Conservation (phyloP, 2,113 vertebrate genomes). For the Cyprinodon brontotheroides region DNA sequence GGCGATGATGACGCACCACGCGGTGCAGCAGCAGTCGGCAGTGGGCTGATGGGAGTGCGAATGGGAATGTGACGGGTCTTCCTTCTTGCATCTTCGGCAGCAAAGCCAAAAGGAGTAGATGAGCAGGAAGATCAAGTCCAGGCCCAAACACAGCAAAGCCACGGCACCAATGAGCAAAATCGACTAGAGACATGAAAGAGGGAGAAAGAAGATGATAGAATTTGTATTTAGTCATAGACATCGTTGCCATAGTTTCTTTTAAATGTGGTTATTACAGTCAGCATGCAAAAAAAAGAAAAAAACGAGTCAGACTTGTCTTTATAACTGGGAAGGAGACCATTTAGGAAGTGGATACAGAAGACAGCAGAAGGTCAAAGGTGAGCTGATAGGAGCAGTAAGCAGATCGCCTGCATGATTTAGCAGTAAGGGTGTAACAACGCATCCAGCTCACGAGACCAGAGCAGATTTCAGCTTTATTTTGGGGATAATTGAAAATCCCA, state of each 20-base stretch:
- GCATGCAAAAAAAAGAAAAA: not conserved
- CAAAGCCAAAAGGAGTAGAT: constrained; percentile 99
- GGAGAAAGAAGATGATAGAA: not conserved
- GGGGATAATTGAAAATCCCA: too few relatives aligned
- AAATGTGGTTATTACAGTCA: not conserved
- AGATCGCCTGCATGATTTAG: constrained; percentile 17
- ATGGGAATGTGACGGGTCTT: constrained; percentile 74
- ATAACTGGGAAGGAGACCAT: constrained; percentile 24
- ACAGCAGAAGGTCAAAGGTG: too few relatives aligned
- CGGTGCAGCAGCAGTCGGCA: constrained; percentile 95
- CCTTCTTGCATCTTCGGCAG: constrained; percentile 89
- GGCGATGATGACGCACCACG: constrained; percentile 98
- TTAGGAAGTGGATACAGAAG: constrained; percentile 23
- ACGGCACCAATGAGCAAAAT: constrained; percentile 88
- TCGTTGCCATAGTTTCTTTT: not conserved
- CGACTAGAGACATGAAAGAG: constrained; percentile 77
- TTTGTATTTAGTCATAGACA: not conserved
- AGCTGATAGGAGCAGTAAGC: constrained; percentile 54
- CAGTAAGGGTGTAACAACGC: not conserved
- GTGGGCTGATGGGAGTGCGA: constrained; percentile 81
- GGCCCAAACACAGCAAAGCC: constrained; percentile 88
- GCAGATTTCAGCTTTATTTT: too few relatives aligned
- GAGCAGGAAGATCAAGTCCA: constrained; percentile 95
- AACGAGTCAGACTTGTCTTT: not conserved
- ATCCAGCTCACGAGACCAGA: too few relatives aligned